phyloP scores from a whole-genome alignment of 2,888 invertebrate genomes.

The Conops quadrifasciatus region DNA sequence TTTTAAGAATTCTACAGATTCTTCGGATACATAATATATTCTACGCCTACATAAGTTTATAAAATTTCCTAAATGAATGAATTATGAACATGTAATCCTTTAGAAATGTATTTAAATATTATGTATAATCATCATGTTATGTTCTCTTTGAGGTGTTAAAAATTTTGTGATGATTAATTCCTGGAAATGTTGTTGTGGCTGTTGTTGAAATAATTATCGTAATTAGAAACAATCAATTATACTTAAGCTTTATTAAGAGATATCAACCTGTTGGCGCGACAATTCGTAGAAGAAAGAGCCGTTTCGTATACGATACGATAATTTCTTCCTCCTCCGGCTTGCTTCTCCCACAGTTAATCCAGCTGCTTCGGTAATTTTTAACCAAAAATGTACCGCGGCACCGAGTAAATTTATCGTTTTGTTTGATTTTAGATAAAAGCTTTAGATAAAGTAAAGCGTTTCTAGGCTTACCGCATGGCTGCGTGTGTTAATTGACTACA shows the following conservation, averaged over 20 bases:
- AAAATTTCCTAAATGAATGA: too few species aligned
- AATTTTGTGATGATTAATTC: too few species aligned
- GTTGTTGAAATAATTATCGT: slow-evolving; percentile 58
- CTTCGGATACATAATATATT: too few species aligned
- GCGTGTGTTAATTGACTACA: slow-evolving; percentile 28
- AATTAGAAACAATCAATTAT: slow-evolving; percentile 59
- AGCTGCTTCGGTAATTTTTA: not conserved
- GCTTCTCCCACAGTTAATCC: not conserved
- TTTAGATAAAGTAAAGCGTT: not conserved
- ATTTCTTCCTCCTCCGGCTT: not conserved
- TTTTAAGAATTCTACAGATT: too few species aligned
- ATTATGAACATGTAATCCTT: too few species aligned
- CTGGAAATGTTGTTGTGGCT: not conserved
- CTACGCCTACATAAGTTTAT: too few species aligned
- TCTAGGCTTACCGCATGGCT: not conserved
- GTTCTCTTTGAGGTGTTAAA: too few species aligned
- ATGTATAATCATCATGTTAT: too few species aligned
- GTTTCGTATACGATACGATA: too few species aligned
- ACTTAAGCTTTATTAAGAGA: slow-evolving; percentile 50
- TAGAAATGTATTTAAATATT: too few species aligned
- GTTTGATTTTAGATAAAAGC: slow-evolving; percentile 9
- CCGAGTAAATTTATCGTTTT: not conserved
- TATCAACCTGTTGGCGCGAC: slow-evolving; percentile 39
- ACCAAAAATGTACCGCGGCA: not conserved
- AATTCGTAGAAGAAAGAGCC: not conserved